A percentile compares a stretch with the other conserved stretches of the same genome.
These are phyloP conservation scores for western clawed frog (Xenopus tropicalis) DNA, from an alignment of 2,113 vertebrate species.

Conservation along the genomic window UCB_Xtro_10.0 CM004448.2:38267501-38268000, in stretches of 20 bases:
- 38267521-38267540: slow-evolving; percentile 31
- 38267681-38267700: slow-evolving; percentile 35
- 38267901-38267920: too few species aligned
- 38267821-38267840: slow-evolving; percentile 28
- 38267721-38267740: slow-evolving; percentile 18
- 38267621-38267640: slow-evolving; percentile 46
- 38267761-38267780: slow-evolving; percentile 20
- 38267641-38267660: slow-evolving; percentile 47
- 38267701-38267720: slow-evolving; percentile 16
- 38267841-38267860: background rate
- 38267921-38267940: too few species aligned
- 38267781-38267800: slow-evolving; percentile 32
- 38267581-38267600: slow-evolving; percentile 46
- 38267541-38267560: slow-evolving; percentile 30
- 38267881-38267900: too few species aligned
- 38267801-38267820: slow-evolving; percentile 15
- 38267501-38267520: slow-evolving; percentile 15
- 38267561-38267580: slow-evolving; percentile 28
- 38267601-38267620: slow-evolving; percentile 38
- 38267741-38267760: slow-evolving; percentile 38
- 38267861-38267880: background rate
- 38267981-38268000: too few species aligned
- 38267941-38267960: too few species aligned
- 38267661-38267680: slow-evolving; percentile 38
- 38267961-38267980: too few species aligned